A percentile compares a stretch with the other conserved stretches of the same genome.
These are phyloP conservation scores for Ceryle rudis DNA, from an alignment of 2,797 vertebrate species.

Conservation along the genomic window DNA sequence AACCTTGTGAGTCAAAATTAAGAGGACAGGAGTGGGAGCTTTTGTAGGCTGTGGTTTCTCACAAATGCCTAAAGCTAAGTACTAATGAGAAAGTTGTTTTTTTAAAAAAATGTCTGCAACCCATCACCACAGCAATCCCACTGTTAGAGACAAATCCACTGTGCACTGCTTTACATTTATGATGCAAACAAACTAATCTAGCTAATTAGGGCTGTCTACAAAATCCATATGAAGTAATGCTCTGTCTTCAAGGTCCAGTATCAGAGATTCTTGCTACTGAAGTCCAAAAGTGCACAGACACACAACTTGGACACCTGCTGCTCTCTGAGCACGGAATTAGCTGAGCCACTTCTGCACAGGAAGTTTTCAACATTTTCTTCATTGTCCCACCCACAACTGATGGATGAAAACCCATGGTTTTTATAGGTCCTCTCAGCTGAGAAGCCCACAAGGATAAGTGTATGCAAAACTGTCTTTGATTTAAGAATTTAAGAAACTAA, in stretches of 20 bases:
- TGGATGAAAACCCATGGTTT: neutral
- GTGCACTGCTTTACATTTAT: neutral
- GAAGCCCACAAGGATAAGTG: neutral
- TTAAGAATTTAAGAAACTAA: neutral
- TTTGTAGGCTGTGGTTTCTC: constrained; percentile 55
- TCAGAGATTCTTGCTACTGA: neutral
- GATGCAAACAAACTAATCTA: constrained; percentile 42
- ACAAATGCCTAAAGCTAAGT: constrained; percentile 53
- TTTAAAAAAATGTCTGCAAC: neutral
- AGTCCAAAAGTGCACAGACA: neutral
- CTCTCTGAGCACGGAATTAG: neutral
- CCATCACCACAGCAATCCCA: constrained; percentile 38
- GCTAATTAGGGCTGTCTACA: constrained; percentile 45
- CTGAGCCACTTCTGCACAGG: neutral
- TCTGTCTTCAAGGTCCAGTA: neutral
- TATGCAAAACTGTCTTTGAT: neutral
- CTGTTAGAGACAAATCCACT: constrained; percentile 47
- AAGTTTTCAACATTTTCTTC: constrained; percentile 5
- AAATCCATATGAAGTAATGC: neutral
- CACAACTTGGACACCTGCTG: neutral
- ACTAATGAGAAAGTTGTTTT: constrained; percentile 50
- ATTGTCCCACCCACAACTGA: neutral
- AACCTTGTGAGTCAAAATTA: constrained; percentile 54
- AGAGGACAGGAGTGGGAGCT: constrained; percentile 43
- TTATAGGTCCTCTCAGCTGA: neutral